Conservation (phyloP, 2,797 vertebrate genomes). For the Enteromius paludinosus region DNA sequence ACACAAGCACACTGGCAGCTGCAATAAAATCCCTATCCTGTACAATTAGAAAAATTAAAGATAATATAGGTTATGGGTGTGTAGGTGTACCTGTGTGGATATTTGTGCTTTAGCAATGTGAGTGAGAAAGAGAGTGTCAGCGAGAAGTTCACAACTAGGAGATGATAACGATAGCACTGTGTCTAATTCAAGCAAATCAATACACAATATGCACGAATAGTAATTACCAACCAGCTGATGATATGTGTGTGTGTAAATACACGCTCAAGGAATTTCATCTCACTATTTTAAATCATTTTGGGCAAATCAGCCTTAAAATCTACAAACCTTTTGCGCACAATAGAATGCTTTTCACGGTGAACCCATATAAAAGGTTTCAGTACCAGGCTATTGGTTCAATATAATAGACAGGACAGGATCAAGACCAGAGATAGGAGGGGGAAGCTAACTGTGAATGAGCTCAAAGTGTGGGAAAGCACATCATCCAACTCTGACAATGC, state of each 20-base stretch:
- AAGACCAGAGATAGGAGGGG: conserved; percentile 35
- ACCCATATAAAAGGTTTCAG: conserved; percentile 46
- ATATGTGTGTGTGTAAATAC: not conserved
- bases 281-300: not conserved
- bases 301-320: conserved; percentile 10
- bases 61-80: conserved; percentile 44
- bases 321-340: conserved; percentile 38
- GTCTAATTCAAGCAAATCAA: not conserved
- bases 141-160: not conserved
- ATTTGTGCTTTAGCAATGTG: conserved; percentile 32
- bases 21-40: conserved; percentile 60
- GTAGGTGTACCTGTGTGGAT: conserved; percentile 28
- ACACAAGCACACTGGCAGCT: conserved; percentile 74
- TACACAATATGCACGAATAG: not conserved
- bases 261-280: not conserved
- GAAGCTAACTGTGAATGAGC: conserved; percentile 27
- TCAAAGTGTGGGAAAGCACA: conserved; percentile 57
- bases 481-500: conserved; percentile 30
- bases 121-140: not conserved
- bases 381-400: conserved; percentile 26
- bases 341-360: conserved; percentile 31
- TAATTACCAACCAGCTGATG: not conserved
- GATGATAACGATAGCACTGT: not conserved
- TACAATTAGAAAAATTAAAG: conserved; percentile 56
- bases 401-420: conserved; percentile 49